Percentiles rank a stretch among this genome's conserved stretches.
phyloP scores from a whole-genome alignment of 2,113 vertebrate species.

The Rostratula benghalensis region DNA sequence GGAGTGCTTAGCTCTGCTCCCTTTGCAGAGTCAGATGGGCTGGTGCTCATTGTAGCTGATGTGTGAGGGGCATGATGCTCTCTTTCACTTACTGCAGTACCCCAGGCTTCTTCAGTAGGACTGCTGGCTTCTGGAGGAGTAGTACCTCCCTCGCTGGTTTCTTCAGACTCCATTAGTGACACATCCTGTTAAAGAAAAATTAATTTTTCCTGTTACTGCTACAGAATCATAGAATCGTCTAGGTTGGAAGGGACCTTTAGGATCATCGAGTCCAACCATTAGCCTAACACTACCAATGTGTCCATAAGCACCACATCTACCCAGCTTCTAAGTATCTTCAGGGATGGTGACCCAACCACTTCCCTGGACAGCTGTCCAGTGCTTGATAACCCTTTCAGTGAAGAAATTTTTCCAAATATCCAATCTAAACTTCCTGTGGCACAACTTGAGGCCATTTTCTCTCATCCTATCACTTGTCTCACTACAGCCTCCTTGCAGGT shows the following conservation, averaged over 20 bases:
- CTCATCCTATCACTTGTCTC: not conserved
- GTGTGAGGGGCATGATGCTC: not conserved
- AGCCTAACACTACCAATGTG: not conserved
- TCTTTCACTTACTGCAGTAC: not conserved
- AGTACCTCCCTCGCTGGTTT: slow-evolving; percentile 1
- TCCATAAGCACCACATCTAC: not conserved
- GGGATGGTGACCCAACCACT: not conserved
- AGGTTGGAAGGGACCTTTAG: not conserved
- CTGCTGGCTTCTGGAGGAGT: not conserved
- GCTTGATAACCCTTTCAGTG: not conserved
- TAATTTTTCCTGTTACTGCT: not conserved
- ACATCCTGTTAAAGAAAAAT: slow-evolving; percentile 47
- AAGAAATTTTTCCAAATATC: not conserved
- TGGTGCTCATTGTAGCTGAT: slow-evolving; percentile 15
- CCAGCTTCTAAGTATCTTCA: not conserved
- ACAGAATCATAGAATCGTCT: not conserved
- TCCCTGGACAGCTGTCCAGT: not conserved
- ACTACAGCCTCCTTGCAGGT: not conserved
- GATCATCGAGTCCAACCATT: not conserved
- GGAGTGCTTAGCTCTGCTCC: not conserved
- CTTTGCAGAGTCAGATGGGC: not conserved
- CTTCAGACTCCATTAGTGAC: slow-evolving; percentile 71
- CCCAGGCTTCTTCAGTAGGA: not conserved
- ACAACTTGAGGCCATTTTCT: not conserved
- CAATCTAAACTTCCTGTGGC: not conserved